A percentile compares a stretch with the other conserved stretches of the same genome.
Evolutionary conservation across 2,113 vertebrate genomes (phyloP).

Genomic region (Sitta europaea): DNA sequence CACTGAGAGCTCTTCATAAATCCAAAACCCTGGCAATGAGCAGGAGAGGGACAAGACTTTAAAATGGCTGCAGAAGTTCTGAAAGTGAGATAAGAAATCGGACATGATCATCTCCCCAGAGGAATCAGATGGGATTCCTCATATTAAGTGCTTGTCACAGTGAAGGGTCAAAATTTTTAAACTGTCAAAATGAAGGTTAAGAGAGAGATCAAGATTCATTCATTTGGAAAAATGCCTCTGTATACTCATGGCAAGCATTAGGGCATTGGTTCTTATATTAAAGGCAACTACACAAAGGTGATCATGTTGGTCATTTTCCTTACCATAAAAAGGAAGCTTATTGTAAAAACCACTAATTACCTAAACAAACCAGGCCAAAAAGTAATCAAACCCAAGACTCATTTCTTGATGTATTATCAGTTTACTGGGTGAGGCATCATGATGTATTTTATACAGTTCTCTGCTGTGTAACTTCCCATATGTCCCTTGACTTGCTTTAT

Average conservation of each 20-base stretch:
- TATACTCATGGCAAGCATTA: not conserved
- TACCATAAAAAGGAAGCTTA: not conserved
- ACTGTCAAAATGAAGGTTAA: not conserved
- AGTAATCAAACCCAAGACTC: not conserved
- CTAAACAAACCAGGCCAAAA: not conserved
- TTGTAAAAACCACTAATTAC: not conserved
- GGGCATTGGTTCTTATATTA: not conserved
- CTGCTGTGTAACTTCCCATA: not conserved
- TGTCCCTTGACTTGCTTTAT: not conserved
- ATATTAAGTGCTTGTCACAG: not conserved
- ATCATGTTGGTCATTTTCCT: not conserved
- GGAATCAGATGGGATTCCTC: not conserved
- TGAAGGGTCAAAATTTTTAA: not conserved
- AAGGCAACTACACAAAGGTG: not conserved
- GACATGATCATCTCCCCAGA: not conserved
- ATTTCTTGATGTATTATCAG: not conserved
- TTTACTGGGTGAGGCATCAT: not conserved
- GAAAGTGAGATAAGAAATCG: not conserved
- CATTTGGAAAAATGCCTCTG: not conserved
- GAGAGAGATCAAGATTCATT: not conserved
- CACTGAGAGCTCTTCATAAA: not conserved
- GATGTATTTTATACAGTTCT: not conserved
- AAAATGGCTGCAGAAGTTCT: not conserved
- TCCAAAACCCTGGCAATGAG: not conserved
- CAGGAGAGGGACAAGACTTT: not conserved